Conservation (phyloP, 2,888 invertebrate genomes). For the Pilophorus perplexus region DNA sequence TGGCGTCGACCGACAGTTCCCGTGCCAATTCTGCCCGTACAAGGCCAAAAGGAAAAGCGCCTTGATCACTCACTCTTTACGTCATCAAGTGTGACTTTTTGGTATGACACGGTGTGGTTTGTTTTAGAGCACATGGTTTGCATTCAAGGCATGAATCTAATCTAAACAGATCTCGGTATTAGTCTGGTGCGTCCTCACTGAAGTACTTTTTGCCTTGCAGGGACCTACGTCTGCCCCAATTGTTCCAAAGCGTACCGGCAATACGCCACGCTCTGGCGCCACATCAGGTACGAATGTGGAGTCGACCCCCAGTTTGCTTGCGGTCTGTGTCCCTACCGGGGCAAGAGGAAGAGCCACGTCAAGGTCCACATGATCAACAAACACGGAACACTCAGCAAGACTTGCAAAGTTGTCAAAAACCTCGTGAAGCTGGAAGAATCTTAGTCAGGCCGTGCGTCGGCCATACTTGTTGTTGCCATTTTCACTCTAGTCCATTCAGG, state of each 20-base stretch:
- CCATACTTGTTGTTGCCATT: too few relatives aligned
- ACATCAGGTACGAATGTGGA: constrained; percentile 45
- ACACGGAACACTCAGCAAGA: constrained; percentile 41
- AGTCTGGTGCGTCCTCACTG: too few relatives aligned
- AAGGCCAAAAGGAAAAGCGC: constrained; percentile 54
- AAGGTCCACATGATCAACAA: constrained; percentile 48
- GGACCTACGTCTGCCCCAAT: constrained; percentile 9
- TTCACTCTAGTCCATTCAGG: too few relatives aligned
- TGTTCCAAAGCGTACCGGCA: constrained; percentile 54
- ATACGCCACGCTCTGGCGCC: not conserved
- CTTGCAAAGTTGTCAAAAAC: not conserved
- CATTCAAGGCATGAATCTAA: too few relatives aligned
- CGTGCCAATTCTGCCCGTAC: constrained; percentile 54
- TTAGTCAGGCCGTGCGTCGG: too few relatives aligned
- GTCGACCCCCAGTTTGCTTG: constrained; percentile 39
- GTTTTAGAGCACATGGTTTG: too few relatives aligned
- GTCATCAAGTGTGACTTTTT: too few relatives aligned
- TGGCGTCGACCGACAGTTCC: constrained; percentile 50
- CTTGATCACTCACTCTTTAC: constrained; percentile 52
- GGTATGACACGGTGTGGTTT: too few relatives aligned
- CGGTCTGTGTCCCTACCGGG: constrained; percentile 51
- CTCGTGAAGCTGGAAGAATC: not conserved
- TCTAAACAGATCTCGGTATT: too few relatives aligned
- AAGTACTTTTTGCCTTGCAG: constrained; percentile 4
- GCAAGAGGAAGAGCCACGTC: constrained; percentile 52